Conservation (phyloP, 2,888 invertebrate genomes). For the Axea sp. region DNA sequence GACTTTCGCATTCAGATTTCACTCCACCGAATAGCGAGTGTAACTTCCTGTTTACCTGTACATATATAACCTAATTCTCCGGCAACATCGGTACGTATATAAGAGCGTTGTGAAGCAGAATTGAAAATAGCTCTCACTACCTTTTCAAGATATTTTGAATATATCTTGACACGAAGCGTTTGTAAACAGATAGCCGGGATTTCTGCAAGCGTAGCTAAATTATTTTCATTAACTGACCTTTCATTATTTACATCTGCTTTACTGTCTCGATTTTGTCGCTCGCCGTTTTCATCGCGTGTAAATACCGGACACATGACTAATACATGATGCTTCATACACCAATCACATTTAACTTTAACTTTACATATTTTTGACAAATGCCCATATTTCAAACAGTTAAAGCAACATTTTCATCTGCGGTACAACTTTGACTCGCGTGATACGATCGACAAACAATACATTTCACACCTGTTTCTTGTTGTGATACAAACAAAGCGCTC, state of each 20-base stretch:
- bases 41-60: background rate
- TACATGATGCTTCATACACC: slow-evolving; percentile 62
- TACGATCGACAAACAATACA: slow-evolving; percentile 66
- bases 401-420: slow-evolving; percentile 62
- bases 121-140: slow-evolving; percentile 62
- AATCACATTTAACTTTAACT: slow-evolving; percentile 58
- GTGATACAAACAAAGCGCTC: slow-evolving; percentile 41
- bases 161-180: slow-evolving; percentile 61
- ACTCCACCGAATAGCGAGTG: slow-evolving; percentile 17
- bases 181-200: slow-evolving; percentile 56
- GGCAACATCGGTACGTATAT: slow-evolving; percentile 54
- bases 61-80: slow-evolving; percentile 2
- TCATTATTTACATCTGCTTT: background rate
- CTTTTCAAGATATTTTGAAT: slow-evolving; percentile 32
- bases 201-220: slow-evolving; percentile 11
- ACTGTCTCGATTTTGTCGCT: slow-evolving; percentile 2
- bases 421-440: slow-evolving; percentile 57
- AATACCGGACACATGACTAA: slow-evolving; percentile 61
- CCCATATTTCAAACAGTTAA: slow-evolving; percentile 62
- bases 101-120: slow-evolving; percentile 65
- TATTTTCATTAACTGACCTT: background rate
- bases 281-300: background rate
- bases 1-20: slow-evolving; percentile 1
- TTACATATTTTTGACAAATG: slow-evolving; percentile 63
- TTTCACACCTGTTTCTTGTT: slow-evolving; percentile 36